Percentiles rank a stretch among this genome's conserved stretches.
phyloP scores from a whole-genome alignment of 2,113 vertebrate genomes.

The Vulpes ferrilata region DNA sequence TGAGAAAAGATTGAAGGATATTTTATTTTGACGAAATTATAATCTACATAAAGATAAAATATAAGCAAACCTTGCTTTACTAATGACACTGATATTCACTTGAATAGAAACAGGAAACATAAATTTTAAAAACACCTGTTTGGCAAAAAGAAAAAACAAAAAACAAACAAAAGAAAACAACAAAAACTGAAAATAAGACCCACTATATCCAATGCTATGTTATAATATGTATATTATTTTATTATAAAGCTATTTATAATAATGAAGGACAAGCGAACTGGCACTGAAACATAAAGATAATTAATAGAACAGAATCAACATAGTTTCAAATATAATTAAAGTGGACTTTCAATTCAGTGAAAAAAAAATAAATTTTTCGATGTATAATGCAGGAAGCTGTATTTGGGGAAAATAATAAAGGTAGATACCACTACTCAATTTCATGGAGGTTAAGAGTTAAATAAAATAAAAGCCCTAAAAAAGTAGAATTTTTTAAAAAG shows the following conservation, averaged over 20 bases:
- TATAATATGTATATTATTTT: neutral
- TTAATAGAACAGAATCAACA: neutral
- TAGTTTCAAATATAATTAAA: neutral
- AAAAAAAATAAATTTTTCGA: neutral
- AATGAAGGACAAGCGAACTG: neutral
- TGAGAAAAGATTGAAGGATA: neutral
- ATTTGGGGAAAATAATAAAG: neutral
- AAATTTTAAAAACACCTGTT: neutral
- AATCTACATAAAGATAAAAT: neutral
- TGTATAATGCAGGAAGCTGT: neutral
- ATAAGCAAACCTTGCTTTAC: neutral
- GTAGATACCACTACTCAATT: neutral
- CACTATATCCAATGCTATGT: neutral
- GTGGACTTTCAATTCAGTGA: neutral
- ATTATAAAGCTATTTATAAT: neutral
- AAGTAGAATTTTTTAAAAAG: neutral
- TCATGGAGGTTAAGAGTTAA: neutral
- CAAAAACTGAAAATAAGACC: neutral
- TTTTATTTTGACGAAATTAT: neutral
- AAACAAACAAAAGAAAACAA: neutral
- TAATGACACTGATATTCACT: neutral
- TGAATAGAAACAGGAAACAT: neutral
- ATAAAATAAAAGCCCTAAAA: neutral
- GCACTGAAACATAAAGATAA: neutral
- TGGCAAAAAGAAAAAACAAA: neutral